These are phyloP conservation scores for Pandemis cinnamomeana DNA, from an alignment of 2,888 invertebrate species.

Conservation along the genomic window DNA sequence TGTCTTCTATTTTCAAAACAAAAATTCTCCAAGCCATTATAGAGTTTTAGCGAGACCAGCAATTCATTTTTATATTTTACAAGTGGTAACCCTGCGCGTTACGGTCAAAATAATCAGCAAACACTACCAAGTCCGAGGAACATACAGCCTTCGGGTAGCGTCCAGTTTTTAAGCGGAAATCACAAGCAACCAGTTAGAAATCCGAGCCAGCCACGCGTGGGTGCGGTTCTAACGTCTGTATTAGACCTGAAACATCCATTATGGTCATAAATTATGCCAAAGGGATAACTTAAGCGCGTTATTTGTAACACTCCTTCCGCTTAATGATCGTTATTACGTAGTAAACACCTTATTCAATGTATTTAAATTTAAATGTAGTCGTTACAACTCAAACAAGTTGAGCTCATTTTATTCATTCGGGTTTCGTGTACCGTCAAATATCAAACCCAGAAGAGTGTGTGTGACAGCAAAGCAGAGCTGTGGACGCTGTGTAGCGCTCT, in stretches of 20 bases:
- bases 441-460: too few species aligned
- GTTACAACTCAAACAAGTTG: too few species aligned
- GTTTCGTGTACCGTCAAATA: too few species aligned
- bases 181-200: slow-evolving; percentile 32
- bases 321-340: slow-evolving; percentile 2
- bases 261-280: neutral
- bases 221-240: slow-evolving; percentile 10
- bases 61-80: neutral
- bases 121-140: slow-evolving; percentile 14
- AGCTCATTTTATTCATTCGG: too few species aligned
- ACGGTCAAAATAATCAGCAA: slow-evolving; percentile 14
- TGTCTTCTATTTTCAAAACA: too few species aligned
- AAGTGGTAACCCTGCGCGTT: slow-evolving; percentile 8
- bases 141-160: slow-evolving; percentile 6
- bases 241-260: slow-evolving; percentile 9
- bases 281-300: slow-evolving; percentile 3
- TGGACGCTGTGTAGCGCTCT: too few species aligned
- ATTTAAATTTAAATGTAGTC: neutral
- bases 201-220: neutral
- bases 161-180: slow-evolving; percentile 10
- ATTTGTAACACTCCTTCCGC: slow-evolving; percentile 2
- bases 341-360: neutral
- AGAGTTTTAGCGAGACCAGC: too few species aligned
- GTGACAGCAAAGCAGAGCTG: too few species aligned
- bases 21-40: too few species aligned